phyloP scores from a whole-genome alignment of 2,113 vertebrate genomes.

The Cygnus buccinator region DNA sequence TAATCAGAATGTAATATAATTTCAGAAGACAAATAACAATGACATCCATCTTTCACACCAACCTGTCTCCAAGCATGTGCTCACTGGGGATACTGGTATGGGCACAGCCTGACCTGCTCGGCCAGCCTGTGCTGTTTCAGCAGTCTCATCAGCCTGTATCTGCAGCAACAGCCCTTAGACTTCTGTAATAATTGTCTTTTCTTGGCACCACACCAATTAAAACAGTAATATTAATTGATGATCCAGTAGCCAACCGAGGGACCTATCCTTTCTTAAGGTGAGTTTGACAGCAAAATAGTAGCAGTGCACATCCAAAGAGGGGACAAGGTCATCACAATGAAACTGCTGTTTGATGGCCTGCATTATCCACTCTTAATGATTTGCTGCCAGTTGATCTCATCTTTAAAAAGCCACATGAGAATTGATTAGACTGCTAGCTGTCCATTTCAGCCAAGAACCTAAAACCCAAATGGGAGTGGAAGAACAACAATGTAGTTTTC shows the following conservation, averaged over 20 bases:
- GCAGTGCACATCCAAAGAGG: neutral
- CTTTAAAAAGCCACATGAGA: neutral
- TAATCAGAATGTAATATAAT: neutral
- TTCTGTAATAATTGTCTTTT: neutral
- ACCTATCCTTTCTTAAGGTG: neutral
- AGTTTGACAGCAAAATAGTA: neutral
- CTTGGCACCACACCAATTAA: neutral
- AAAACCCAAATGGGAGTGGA: neutral
- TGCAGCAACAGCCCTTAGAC: neutral
- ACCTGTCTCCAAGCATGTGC: neutral
- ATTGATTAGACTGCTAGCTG: neutral
- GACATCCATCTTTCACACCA: neutral
- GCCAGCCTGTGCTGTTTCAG: neutral
- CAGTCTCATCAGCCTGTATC: neutral
- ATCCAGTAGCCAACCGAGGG: neutral
- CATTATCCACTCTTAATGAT: neutral
- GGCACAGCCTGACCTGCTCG: neutral
- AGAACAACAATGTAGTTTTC: neutral
- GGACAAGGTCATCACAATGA: neutral
- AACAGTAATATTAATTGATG: neutral
- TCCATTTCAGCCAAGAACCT: neutral
- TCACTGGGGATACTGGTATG: rapidly evolving
- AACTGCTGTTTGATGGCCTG: neutral
- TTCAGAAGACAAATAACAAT: neutral
- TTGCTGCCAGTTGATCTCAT: neutral